Base-by-base conservation (phyloP, 64 coral and sea anemone species). In the Porites australiensis region DNA sequence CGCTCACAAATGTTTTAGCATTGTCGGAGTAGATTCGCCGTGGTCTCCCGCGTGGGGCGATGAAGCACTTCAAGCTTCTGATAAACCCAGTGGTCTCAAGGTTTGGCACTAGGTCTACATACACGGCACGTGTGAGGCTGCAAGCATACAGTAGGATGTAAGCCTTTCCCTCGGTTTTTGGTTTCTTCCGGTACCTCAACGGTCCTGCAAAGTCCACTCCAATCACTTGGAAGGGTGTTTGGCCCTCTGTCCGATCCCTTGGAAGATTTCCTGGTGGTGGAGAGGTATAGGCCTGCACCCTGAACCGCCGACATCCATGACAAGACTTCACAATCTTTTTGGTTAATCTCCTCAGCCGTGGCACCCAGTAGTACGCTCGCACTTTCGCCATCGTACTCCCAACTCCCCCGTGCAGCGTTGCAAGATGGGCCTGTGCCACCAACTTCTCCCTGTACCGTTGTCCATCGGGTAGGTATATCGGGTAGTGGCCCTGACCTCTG, bases 141-240 rank as follows among this genome's bases (percentile, higher is more conserved):
- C 66, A 88, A 12, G 86, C 70, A n/a, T 72, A 57, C 45, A 88
- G 70, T 68, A 88, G 19, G 50, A 88, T 72, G 69, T 75, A 75
- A 37, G 27, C 27, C 27, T 37, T 37, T 37, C 70, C 50, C 45
- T 88, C 70, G 21, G 58, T 51, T 71, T 70, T 44, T 37, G 16
- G 13, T n/a, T 18, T 68, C n/a, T 69, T n/a, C 14, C 21, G 4
- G 84, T 87, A 87, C 46, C 52, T 70, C 2, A 87, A 12, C 13
- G 73, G 57, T 27, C 87, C 87, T 16, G 87, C 87, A 58, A 59
- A 89, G 72, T 89, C 72, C 3, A 78, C 87, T 58, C 87, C 87
- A 21, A 77, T 73, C 6, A 89, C 87, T 89, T 89, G 47, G 58
- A 27, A 89, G 49, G 53, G 63, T 37, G 20, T 71, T 37, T 43